Conservation (phyloP, 2,113 vertebrate genomes). For the Pipra filicauda region DNA sequence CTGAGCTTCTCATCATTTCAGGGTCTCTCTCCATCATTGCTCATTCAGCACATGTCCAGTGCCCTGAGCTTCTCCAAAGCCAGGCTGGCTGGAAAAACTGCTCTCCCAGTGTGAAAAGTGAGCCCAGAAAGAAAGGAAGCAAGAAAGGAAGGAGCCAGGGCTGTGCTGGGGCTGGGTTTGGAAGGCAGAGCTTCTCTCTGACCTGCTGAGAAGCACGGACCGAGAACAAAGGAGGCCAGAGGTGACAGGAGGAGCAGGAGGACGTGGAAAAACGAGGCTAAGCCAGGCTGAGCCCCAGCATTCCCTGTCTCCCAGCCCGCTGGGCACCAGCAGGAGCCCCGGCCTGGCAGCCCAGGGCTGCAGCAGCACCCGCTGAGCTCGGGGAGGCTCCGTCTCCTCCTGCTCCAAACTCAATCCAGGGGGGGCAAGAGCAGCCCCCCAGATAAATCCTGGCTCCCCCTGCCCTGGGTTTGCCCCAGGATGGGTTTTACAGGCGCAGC, state of each 20-base stretch:
- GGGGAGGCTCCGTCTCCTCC: not conserved
- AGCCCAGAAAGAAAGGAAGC: not conserved
- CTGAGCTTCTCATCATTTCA: not conserved
- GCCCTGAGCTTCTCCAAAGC: not conserved
- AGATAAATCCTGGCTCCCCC: accelerated
- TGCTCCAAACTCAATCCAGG: accelerated
- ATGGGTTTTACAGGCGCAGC: not conserved
- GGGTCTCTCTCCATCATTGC: not conserved
- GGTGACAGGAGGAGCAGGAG: not conserved
- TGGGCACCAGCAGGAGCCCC: not conserved
- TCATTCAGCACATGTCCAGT: not conserved
- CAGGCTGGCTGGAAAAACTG: not conserved
- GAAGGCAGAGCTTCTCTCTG: not conserved
- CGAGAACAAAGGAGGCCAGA: not conserved
- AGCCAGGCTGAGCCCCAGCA: not conserved
- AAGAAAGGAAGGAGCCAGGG: not conserved
- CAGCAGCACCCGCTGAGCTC: not conserved
- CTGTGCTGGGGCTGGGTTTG: not conserved
- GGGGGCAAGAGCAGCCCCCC: not conserved
- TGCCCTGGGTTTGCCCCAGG: accelerated
- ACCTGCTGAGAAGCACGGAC: not conserved
- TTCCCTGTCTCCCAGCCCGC: not conserved
- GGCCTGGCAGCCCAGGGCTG: not conserved
- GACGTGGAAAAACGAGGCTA: not conserved
- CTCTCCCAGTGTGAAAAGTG: not conserved